Conservation (phyloP, 2,888 invertebrate genomes). For the Sycophila texana region DNA sequence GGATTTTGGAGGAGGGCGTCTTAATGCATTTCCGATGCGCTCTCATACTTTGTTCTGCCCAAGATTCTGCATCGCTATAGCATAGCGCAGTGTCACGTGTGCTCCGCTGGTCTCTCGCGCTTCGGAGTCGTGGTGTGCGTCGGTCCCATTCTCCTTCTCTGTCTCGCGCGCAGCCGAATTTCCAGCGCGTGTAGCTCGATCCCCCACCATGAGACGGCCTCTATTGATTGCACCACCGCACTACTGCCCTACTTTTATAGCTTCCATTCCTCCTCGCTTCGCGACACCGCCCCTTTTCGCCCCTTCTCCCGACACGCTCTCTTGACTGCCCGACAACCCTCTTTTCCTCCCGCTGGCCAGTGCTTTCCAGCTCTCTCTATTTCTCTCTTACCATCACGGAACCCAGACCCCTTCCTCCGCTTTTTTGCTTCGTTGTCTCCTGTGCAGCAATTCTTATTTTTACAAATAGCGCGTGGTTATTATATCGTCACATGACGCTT, state of each 20-base stretch:
- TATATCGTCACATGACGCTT: no score
- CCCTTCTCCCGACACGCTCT: constrained; percentile 15
- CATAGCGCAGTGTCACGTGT: constrained; percentile 2
- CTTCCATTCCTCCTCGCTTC: constrained; percentile 56
- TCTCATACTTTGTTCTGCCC: constrained; percentile 15
- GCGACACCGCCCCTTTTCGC: constrained; percentile 29
- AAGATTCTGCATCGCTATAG: not conserved
- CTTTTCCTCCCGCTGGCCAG: not conserved
- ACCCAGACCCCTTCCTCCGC: not conserved
- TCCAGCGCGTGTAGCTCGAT: constrained; percentile 61
- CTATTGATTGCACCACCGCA: constrained; percentile 74
- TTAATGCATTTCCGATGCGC: constrained; percentile 39
- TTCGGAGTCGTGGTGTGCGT: not conserved
- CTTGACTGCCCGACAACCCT: no score
- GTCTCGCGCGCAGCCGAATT: constrained; percentile 59
- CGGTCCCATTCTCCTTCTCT: constrained; percentile 31
- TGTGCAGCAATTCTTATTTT: constrained; percentile 6
- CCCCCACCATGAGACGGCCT: constrained; percentile 69
- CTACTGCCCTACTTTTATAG: constrained; percentile 74
- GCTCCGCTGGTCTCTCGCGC: not conserved
- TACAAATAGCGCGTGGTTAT: not conserved
- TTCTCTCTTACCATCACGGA: not conserved
- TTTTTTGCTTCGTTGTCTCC: not conserved
- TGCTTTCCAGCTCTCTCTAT: not conserved
- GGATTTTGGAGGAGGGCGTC: constrained; percentile 25